A percentile compares a stretch with the other conserved stretches of the same genome.
These are phyloP conservation scores for Drosophila hydei DNA, from an alignment of 1,140 invertebrate genomes.

Conservation along the genomic window DNA sequence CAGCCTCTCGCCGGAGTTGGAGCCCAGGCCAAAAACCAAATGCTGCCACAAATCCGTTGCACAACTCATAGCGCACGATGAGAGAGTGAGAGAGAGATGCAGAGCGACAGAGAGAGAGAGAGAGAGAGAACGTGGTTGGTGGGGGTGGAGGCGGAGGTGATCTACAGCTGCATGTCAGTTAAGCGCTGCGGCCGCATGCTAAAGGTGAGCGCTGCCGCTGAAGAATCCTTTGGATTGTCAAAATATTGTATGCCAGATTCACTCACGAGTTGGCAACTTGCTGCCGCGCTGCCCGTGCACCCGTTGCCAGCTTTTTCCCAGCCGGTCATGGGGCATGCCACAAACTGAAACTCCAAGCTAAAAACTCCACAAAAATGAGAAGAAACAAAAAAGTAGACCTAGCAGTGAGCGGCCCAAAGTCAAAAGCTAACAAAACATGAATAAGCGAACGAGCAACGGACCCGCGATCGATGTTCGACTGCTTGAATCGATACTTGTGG, in stretches of 20 bases:
- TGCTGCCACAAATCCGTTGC: constrained; percentile 52
- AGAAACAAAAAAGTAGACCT: constrained; percentile 6
- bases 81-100: neutral
- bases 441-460: constrained; percentile 25
- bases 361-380: neutral
- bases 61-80: constrained; percentile 58
- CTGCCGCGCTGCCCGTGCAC: constrained; percentile 5
- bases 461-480: constrained; percentile 31
- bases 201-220: constrained; percentile 63
- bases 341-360: neutral
- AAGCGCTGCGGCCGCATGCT: constrained; percentile 36
- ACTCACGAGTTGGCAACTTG: constrained; percentile 60
- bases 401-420: constrained; percentile 58
- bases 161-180: constrained; percentile 39
- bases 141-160: neutral
- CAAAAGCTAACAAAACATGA: constrained; percentile 32
- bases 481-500: constrained; percentile 25
- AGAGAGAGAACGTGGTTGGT: neutral
- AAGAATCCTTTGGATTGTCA: constrained; percentile 81
- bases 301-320: constrained; percentile 38
- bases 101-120: neutral
- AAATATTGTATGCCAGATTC: constrained; percentile 79
- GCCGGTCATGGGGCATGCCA: constrained; percentile 58
- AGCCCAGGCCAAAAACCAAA: constrained; percentile 14
- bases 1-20: constrained; percentile 47